phyloP scores from a whole-genome alignment of 2,888 invertebrate genomes.

The Cephus pulcher region DNA sequence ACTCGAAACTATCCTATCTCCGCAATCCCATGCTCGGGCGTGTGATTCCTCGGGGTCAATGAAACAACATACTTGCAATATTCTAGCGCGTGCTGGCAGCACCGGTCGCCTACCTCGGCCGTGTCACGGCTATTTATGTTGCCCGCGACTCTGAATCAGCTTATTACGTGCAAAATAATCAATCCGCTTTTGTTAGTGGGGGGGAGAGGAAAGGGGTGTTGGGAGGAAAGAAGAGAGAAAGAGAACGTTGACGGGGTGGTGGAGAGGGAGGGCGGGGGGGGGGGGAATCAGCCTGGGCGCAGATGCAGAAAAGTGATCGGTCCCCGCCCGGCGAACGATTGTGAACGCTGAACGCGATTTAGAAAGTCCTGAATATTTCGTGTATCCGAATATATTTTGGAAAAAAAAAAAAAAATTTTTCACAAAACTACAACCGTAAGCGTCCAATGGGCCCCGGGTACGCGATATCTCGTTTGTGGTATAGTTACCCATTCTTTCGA shows the following conservation, averaged over 20 bases:
- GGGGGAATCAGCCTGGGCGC: background rate
- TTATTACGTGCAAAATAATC: conserved; percentile 6
- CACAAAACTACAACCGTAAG: background rate
- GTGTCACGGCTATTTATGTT: conserved; percentile 22
- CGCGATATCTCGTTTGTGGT: background rate
- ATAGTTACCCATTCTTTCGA: no score
- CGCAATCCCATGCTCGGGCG: background rate
- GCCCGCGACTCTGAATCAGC: conserved; percentile 16
- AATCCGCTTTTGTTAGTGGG: background rate
- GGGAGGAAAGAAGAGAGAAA: background rate
- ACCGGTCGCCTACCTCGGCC: conserved; percentile 6
- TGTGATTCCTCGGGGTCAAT: conserved; percentile 2
- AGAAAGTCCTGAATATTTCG: background rate
- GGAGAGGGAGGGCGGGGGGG: no score
- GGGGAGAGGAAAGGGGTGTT: no score
- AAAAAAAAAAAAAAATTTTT: no score
- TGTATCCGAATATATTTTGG: no score
- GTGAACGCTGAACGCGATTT: background rate
- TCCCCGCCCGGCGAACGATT: no score
- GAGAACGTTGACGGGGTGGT: background rate
- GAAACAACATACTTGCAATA: conserved; percentile 6
- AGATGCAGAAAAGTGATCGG: background rate
- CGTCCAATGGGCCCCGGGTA: background rate
- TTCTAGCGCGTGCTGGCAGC: conserved; percentile 1
- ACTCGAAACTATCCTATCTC: background rate